Evolutionary conservation across 2,888 invertebrate species (phyloP).

Genomic region (Cephus pygmeus): DNA sequence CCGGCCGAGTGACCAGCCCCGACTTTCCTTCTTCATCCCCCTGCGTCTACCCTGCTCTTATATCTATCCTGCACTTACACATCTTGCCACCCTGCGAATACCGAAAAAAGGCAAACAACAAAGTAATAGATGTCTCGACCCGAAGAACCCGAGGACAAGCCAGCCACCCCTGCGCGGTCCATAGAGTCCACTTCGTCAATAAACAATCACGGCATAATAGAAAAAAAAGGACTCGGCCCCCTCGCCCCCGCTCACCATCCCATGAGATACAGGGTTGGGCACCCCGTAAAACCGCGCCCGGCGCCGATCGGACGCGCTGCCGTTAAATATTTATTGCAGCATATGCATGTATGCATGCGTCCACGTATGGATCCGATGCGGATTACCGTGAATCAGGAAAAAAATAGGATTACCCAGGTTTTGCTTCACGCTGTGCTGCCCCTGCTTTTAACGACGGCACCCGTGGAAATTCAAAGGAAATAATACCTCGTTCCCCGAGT

Average conservation of each 20-base stretch:
- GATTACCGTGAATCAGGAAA: constrained; percentile 53
- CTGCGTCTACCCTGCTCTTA: constrained; percentile 17
- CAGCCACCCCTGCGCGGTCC: constrained; percentile 30
- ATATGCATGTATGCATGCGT: constrained; percentile 38
- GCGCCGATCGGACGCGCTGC: constrained; percentile 21
- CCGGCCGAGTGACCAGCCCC: constrained; percentile 10
- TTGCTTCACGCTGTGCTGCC: not conserved
- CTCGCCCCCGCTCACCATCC: constrained; percentile 16
- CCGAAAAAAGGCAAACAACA: constrained; percentile 51
- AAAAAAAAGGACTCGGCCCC: constrained; percentile 40
- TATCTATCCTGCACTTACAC: constrained; percentile 3
- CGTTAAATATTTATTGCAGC: constrained; percentile 61
- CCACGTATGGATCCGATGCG: constrained; percentile 28
- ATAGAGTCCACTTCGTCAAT: constrained; percentile 64
- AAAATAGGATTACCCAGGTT: constrained; percentile 43
- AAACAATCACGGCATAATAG: constrained; percentile 65
- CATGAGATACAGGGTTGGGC: not conserved
- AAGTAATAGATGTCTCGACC: constrained; percentile 63
- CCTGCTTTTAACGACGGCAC: not conserved
- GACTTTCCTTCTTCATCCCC: constrained; percentile 21
- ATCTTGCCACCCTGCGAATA: constrained; percentile 17
- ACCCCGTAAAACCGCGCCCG: constrained; percentile 9
- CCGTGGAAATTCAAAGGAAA: not conserved
- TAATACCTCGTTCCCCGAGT: not conserved
- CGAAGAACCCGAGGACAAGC: constrained; percentile 7